These are phyloP conservation scores for Choristoneura fumiferana DNA, from an alignment of 1,140 invertebrate species.

Conservation along the genomic window DNA sequence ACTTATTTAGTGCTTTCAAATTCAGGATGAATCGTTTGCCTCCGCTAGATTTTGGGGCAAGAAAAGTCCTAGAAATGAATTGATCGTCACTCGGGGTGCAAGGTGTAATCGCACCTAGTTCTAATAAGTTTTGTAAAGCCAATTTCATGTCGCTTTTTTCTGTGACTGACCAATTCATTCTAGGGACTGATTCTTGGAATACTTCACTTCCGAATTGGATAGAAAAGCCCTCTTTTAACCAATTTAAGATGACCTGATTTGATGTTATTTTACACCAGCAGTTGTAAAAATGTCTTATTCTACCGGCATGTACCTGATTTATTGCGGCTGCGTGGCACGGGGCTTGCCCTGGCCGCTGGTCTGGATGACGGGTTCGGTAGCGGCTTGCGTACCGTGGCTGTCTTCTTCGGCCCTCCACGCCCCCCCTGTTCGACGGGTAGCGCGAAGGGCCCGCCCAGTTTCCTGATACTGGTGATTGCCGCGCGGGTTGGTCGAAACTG, in stretches of 20 bases:
- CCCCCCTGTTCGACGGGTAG: too few species aligned
- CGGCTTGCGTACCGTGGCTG: too few species aligned
- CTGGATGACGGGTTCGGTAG: neutral
- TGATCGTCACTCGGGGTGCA: neutral
- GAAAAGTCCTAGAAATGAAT: slow-evolving; percentile 2
- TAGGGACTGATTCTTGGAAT: neutral
- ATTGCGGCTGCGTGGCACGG: neutral
- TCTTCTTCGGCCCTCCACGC: too few species aligned
- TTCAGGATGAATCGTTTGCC: slow-evolving; percentile 13
- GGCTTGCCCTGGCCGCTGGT: neutral
- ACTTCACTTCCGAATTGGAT: neutral
- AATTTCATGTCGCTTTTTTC: neutral
- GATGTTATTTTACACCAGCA: slow-evolving; percentile 9
- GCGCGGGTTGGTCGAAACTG: too few species aligned
- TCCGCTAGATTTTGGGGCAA: slow-evolving; percentile 15
- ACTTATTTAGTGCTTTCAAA: slow-evolving; percentile 16
- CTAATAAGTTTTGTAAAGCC: neutral
- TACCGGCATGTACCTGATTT: slow-evolving; percentile 11
- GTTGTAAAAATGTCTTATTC: slow-evolving; percentile 7
- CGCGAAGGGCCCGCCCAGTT: too few species aligned
- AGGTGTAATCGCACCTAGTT: neutral
- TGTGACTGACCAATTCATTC: neutral
- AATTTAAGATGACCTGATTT: neutral
- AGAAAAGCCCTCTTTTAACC: neutral
- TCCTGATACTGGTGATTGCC: too few species aligned